Conservation (phyloP, 2,888 invertebrate genomes). For the Noctuana brunneofusca region DNA sequence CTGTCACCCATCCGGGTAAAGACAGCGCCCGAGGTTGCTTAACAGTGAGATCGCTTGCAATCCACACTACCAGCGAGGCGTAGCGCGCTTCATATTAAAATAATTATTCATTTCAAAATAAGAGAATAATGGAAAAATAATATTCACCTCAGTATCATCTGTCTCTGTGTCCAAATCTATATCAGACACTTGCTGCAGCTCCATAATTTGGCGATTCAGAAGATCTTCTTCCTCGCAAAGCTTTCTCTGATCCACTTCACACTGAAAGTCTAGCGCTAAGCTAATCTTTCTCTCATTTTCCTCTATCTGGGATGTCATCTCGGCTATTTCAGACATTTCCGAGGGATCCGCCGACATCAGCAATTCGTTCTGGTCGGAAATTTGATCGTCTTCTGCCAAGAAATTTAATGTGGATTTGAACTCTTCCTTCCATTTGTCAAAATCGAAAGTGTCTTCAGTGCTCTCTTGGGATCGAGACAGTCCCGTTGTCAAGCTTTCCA, state of each 20-base stretch:
- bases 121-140: neutral
- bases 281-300: constrained; percentile 82
- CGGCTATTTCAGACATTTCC: constrained; percentile 78
- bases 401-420: constrained; percentile 72
- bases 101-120: too few species aligned
- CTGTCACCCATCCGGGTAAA: too few species aligned
- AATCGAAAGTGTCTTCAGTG: constrained; percentile 69
- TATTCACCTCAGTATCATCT: constrained; percentile 86
- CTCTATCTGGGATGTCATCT: constrained; percentile 79
- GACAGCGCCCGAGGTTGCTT: too few species aligned
- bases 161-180: constrained; percentile 92
- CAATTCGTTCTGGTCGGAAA: constrained; percentile 69
- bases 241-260: constrained; percentile 89
- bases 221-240: constrained; percentile 90
- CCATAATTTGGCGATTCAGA: constrained; percentile 89
- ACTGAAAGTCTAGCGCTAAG: constrained; percentile 84
- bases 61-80: too few species aligned
- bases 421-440: constrained; percentile 75
- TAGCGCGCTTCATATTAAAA: too few species aligned
- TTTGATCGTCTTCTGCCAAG: constrained; percentile 72
- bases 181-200: constrained; percentile 87
- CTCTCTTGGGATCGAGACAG: constrained; percentile 72
- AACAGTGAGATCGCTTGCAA: too few species aligned
- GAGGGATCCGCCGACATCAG: constrained; percentile 71
- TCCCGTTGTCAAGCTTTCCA: constrained; percentile 72